Percentiles rank a stretch among this genome's conserved stretches.
Evolutionary conservation across 2,797 vertebrate species (phyloP).

Genomic region (Rallus crepitans): DNA sequence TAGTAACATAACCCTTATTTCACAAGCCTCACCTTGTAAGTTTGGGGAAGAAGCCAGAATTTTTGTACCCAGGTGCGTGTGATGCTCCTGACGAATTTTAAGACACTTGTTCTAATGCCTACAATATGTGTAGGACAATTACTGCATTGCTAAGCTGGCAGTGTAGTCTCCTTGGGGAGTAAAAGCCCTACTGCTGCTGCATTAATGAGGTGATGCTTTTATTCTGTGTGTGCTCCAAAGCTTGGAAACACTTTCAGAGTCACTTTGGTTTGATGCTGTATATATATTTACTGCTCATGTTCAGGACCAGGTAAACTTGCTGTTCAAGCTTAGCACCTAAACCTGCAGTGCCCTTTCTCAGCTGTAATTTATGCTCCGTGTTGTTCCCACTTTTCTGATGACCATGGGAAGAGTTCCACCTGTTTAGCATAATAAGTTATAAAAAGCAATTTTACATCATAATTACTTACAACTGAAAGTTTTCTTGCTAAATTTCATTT

Average conservation of each 20-base stretch:
- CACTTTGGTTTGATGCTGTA: neutral
- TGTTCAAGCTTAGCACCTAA: neutral
- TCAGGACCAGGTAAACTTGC: neutral
- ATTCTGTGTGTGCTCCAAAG: neutral
- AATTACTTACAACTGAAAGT: no score
- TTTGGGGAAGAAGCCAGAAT: neutral
- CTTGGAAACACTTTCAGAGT: neutral
- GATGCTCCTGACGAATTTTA: neutral
- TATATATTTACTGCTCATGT: neutral
- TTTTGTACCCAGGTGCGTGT: neutral
- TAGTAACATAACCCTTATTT: neutral
- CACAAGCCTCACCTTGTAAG: neutral
- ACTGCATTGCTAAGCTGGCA: neutral
- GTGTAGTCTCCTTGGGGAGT: neutral
- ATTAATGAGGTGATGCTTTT: neutral
- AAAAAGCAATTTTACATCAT: neutral
- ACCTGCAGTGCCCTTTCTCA: neutral
- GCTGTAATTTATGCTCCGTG: neutral
- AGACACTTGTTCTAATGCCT: neutral
- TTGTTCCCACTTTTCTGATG: neutral
- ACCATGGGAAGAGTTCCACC: neutral
- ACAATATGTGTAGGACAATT: neutral
- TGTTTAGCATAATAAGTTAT: neutral
- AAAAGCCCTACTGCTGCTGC: neutral
- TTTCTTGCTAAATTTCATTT: no score